phyloP scores from a whole-genome alignment of 2,797 vertebrate genomes.

The Helarctos malayanus region DNA sequence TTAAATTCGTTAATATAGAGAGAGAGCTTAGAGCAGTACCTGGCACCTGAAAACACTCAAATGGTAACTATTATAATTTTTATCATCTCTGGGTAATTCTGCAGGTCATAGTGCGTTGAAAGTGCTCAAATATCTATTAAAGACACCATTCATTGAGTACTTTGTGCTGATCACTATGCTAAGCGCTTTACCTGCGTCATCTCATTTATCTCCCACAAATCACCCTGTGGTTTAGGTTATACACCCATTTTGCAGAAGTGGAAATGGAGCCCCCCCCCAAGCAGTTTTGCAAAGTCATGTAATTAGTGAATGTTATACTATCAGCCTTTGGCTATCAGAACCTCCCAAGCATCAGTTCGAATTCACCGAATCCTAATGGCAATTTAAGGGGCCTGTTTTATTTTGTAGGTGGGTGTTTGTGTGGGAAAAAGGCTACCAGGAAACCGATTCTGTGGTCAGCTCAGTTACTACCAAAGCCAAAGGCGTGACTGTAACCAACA shows the following conservation, averaged over 20 bases:
- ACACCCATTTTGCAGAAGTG: neutral
- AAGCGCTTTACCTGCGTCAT: neutral
- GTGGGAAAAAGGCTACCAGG: conserved; percentile 95
- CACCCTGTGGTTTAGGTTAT: neutral
- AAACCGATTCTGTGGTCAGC: conserved; percentile 93
- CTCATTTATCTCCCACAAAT: neutral
- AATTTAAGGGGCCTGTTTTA: conserved; percentile 32
- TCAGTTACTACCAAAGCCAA: conserved; percentile 94
- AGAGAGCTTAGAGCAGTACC: neutral
- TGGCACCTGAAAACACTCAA: neutral
- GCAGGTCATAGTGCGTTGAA: neutral
- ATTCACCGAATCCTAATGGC: neutral
- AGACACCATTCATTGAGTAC: neutral
- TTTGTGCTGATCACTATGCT: neutral
- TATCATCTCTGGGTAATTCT: neutral
- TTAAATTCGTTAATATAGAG: neutral
- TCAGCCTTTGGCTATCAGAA: neutral
- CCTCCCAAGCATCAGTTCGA: neutral
- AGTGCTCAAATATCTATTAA: neutral
- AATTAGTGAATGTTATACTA: neutral
- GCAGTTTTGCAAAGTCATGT: neutral
- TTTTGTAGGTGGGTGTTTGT: conserved; percentile 93
- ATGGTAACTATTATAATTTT: neutral
- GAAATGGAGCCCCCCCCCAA: neutral
- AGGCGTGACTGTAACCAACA: conserved; percentile 92